Base-by-base conservation (phyloP, 2,113 vertebrate genomes). In the Columba livia region DNA sequence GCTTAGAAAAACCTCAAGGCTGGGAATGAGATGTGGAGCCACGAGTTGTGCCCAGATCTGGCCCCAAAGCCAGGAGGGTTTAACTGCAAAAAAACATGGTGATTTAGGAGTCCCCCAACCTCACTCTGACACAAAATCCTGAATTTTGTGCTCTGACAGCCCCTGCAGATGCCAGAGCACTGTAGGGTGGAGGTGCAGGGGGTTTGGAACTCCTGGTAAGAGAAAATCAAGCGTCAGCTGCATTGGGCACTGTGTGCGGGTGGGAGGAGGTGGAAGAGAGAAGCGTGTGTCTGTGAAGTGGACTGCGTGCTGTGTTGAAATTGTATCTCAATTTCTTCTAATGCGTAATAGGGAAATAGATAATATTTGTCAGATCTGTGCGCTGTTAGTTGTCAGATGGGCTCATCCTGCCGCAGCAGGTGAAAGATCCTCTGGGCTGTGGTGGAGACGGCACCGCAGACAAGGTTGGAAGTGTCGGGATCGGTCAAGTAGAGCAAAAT, bases 171-270 rank as follows among this genome's bases (percentile, higher is more conserved):
- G 72, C 25, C 48, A 60, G 28, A 73, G 47, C 28, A 12, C 19
- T 26, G 28, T 2, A 34, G 36, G 16, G 50, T 53, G 57, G 57
- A 38, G 13, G 14, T 34, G 13, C 3, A 50, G 21, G 9, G 53
- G 53, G 47, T 6, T 38, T 77, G 42, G 28, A 32, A 26, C 48
- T 66, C 53, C 66, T 73, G 53, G 12, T 34, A 32, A 34, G 72
- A 71, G 64, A 40, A 72, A 53, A 13, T 19, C 6, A 5, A 18
- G 34, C 15, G 24, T 57, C 28, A 26, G 34, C 56, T 38, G n/a
- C 9, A 3, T 11, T 0, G 6, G 24, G 36, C 25, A n/a, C 58
- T 11, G 14, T 3, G 2, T 9, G 34, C 6, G 38, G 64, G 5
- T 48, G 84, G 50, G 57, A 60, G 72, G 57, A 34, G 70, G 79